Percentiles rank a stretch among this genome's conserved stretches.
These are phyloP conservation scores for Kryptopterus vitreolus DNA, from an alignment of 2,797 vertebrate genomes.

Conservation along the genomic window DNA sequence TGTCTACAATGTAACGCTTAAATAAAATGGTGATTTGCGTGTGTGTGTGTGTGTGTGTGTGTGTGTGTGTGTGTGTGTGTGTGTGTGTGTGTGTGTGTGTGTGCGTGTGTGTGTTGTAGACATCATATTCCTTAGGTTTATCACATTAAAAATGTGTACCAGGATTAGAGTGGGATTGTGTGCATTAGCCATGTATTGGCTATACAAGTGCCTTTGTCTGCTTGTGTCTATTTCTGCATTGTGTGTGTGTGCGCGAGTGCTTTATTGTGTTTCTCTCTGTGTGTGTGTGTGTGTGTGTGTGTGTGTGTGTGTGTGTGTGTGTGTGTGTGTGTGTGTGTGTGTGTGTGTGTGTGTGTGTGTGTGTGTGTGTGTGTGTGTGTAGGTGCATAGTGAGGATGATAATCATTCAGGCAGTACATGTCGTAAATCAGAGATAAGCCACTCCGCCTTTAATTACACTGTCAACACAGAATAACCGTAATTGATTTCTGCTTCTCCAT, in stretches of 20 bases:
- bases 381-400: conserved; percentile 22
- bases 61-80: neutral
- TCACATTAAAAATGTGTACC: neutral
- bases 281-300: conserved; percentile 65
- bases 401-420: conserved; percentile 57
- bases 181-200: neutral
- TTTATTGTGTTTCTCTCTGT: conserved; percentile 48
- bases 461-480: conserved; percentile 95
- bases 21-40: too few species aligned
- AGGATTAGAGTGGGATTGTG: neutral
- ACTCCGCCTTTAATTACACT: conserved; percentile 88
- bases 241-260: conserved; percentile 12
- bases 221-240: conserved; percentile 12
- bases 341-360: conserved; percentile 61
- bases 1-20: neutral
- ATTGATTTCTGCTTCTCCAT: conserved; percentile 83
- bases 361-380: conserved; percentile 24
- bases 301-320: conserved; percentile 63
- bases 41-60: too few species aligned
- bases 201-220: neutral
- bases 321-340: conserved; percentile 63
- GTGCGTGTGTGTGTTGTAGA: neutral
- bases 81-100: neutral
- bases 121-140: neutral
- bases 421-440: conserved; percentile 74